Evolutionary conservation across 2,888 invertebrate species (phyloP), one percentile per base, ranked within the genome.

Genomic region (Dynastes maya): DNA sequence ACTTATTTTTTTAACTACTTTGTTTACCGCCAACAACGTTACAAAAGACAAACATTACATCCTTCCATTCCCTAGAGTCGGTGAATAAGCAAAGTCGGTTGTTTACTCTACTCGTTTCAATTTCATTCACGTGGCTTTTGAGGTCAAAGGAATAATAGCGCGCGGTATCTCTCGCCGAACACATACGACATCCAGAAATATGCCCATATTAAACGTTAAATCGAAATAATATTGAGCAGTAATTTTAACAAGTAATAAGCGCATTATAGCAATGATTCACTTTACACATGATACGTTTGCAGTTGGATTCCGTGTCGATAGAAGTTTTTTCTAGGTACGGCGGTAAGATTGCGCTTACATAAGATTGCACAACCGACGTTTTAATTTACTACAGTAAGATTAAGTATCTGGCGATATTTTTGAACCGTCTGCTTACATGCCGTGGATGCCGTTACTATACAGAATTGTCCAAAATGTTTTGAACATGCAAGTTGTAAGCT

Each of bases 61-160:
- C 53, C 53, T 55, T 55, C 53, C 53, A 55, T 55, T 55, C 53
- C 53, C 0, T 29, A 64, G 37, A 27, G 2, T 13, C 9, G 9
- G 8, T 45, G 45, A 45, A 45, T 8, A 45, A 8, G 45, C 64
- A n/a, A 55, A 2, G 16, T 67, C 13, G 13, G 22, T 45, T 67
- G 67, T 67, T 67, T 67, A 67, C 49, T 45, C 22, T 11, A n/a
- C 53, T 55, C 53, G 53, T 55, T 67, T 16, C 29, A 29, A 67
- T 45, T 67, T 45, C 67, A 67, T 67, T 40, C 67, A 67, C 67
- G 67, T 67, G 67, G 45, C 45, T 45, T 67, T 67, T 67, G 67
- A 67, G 67, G 67, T 67, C 67, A 64, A 64, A 27, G 29, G 63
- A 63, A 64, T 64, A 64, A 32, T 37, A 64, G 13, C 29, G 27